Percentiles rank a stretch among this genome's conserved stretches.
phyloP scores from a whole-genome alignment of 2,888 invertebrate species.

The Crocallis elinguaria region DNA sequence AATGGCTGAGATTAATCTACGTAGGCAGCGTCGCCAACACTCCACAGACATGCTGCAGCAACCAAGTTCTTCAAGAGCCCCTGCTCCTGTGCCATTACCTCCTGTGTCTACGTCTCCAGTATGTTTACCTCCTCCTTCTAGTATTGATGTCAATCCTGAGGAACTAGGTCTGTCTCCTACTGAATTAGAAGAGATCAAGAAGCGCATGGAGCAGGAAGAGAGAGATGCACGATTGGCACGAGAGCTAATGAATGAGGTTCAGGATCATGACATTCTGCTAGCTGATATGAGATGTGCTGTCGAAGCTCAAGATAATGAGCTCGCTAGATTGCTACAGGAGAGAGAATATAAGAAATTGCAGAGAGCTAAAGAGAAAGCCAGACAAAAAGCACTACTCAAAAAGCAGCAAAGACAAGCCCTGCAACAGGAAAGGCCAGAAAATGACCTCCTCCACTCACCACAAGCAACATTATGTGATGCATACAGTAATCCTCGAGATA shows the following conservation, averaged over 20 bases:
- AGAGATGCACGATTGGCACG: constrained; percentile 72
- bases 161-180: constrained; percentile 70
- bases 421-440: constrained; percentile 42
- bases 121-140: constrained; percentile 24
- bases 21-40: constrained; percentile 66
- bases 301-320: constrained; percentile 78
- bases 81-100: constrained; percentile 44
- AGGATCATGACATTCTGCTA: constrained; percentile 66
- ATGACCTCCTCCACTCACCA: constrained; percentile 39
- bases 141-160: constrained; percentile 59
- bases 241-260: constrained; percentile 69
- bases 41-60: constrained; percentile 58
- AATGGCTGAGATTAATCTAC: constrained; percentile 77
- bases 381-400: constrained; percentile 75
- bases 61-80: constrained; percentile 67
- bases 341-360: constrained; percentile 79
- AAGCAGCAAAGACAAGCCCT: constrained; percentile 71
- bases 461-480: constrained; percentile 75
- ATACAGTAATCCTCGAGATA: constrained; percentile 76
- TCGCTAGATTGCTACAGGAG: constrained; percentile 74
- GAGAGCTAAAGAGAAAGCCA: constrained; percentile 76
- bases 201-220: constrained; percentile 75
- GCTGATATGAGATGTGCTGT: constrained; percentile 80
- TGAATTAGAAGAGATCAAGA: constrained; percentile 72
- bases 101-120: constrained; percentile 24